Evolutionary conservation across 2,797 vertebrate species (phyloP), one percentile per base, ranked within the genome.

Genomic region (Petrocephalus sullivani): DNA sequence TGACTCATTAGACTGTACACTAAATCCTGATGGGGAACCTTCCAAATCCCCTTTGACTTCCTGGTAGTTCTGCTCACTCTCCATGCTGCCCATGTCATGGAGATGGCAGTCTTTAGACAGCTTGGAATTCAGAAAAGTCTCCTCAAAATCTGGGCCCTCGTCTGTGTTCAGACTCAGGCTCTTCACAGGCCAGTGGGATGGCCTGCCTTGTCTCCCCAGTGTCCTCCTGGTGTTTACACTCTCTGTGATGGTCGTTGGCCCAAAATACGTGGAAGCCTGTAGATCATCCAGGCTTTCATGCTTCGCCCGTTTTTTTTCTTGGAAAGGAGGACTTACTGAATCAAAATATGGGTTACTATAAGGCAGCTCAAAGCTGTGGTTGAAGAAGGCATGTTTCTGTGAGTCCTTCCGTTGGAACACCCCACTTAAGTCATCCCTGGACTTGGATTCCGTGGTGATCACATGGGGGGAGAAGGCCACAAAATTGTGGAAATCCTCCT

Each of bases 211-310:
- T 46, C 93, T 93, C 88, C 94, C 96, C 0, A 94, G 91, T 90
- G 94, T 94, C 83, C 94, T 94, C 89, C 94, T 93, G 0, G 92
- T 61, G 4, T 96, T 96, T 67, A 93, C 94, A 0, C 95, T 92
- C 1, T 97, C 96, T 0, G 94, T 91, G 64, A 96, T 88, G 0
- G 97, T 95, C 3, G 96, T 96, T 33, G 98, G 98, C 19, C 98
- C 98, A 7, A 99, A 99, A 91, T 99, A 99, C 0, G 98, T 99
- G 54, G 98, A 99, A 86, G 97, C 97, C 91, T 99, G 98, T 51
- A 98, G 96, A 91, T 99, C 97, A 16, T 99, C 97, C 51, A 98
- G 92, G 92, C 97, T 99, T 91, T 99, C 97, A 0, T 98, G 98
- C 88, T 99, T 99, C 0, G 87, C 94, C 49, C 95, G 93, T 60